phyloP scores from a whole-genome alignment of 2,888 invertebrate genomes.

The Eucera pruinosa region DNA sequence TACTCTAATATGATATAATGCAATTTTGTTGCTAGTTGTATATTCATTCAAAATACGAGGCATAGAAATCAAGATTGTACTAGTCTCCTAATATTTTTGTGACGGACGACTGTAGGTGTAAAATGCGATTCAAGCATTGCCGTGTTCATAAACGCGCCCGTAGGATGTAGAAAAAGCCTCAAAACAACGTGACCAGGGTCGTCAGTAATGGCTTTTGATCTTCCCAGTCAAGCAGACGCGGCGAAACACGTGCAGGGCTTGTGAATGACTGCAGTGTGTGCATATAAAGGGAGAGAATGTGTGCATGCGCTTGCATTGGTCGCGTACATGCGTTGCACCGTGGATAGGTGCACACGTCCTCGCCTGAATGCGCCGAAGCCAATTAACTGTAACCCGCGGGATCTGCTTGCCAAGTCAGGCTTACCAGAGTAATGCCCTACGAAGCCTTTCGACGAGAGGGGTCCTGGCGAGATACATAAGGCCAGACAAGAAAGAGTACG shows the following conservation, averaged over 20 bases:
- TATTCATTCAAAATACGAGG: too few relatives aligned
- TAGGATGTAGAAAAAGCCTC: conserved; percentile 5
- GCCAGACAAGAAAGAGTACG: conserved; percentile 64
- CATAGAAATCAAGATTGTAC: too few relatives aligned
- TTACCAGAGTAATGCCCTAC: conserved; percentile 75
- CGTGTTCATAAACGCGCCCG: background rate
- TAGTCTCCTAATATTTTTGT: too few relatives aligned
- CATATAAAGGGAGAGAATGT: background rate
- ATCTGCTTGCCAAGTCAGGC: conserved; percentile 77
- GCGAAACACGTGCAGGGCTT: conserved; percentile 9
- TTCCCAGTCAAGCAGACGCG: conserved; percentile 11
- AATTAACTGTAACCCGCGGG: conserved; percentile 79
- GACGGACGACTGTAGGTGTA: too few relatives aligned
- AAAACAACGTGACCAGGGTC: conserved; percentile 21
- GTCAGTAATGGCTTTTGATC: conserved; percentile 38
- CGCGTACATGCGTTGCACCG: conserved; percentile 43
- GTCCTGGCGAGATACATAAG: conserved; percentile 59
- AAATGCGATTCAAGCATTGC: conserved; percentile 20
- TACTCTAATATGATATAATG: too few relatives aligned
- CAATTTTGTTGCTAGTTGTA: too few relatives aligned
- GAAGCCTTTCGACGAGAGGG: conserved; percentile 72
- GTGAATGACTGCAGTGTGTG: conserved; percentile 25
- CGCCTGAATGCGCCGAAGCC: conserved; percentile 72
- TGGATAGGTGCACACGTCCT: conserved; percentile 59
- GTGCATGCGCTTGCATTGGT: conserved; percentile 32